Percentiles rank a stretch among this genome's conserved stretches.
Conservation (phyloP, 2,888 invertebrate genomes). For the Lepetodrilus schrolli region DNA sequence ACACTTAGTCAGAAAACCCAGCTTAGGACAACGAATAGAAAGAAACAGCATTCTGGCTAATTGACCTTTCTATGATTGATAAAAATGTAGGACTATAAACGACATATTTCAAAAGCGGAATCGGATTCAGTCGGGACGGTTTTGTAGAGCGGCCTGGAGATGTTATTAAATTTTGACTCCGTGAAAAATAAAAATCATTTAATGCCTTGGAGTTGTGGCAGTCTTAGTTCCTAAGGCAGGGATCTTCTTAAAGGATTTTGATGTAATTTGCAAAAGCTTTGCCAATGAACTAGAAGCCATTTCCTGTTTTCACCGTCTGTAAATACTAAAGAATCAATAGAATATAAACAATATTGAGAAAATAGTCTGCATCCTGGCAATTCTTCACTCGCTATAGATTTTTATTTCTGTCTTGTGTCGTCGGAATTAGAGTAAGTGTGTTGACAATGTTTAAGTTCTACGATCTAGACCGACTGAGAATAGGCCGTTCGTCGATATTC, state of each 20-base stretch:
- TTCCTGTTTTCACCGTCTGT: not conserved
- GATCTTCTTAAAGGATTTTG: constrained; percentile 11
- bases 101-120: constrained; percentile 26
- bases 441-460: too few relatives aligned
- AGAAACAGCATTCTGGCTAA: not conserved
- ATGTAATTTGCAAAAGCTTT: not conserved
- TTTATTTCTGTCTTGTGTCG: too few relatives aligned
- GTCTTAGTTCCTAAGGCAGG: not conserved
- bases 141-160: not conserved
- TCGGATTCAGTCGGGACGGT: constrained; percentile 3
- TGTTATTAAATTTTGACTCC: constrained; percentile 18
- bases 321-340: not conserved
- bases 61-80: constrained; percentile 19
- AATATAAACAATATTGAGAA: not conserved
- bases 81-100: constrained; percentile 19
- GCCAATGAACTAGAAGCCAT: not conserved
- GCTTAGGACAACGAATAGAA: not conserved
- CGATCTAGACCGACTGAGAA: too few relatives aligned
- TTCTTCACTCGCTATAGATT: too few relatives aligned
- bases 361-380: too few relatives aligned
- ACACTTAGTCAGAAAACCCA: constrained; percentile 1
- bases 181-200: constrained; percentile 19
- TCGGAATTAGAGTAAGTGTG: too few relatives aligned
- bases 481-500: too few relatives aligned
- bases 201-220: constrained; percentile 11